Percentiles rank a stretch among this genome's conserved stretches.
These are phyloP conservation scores for Caenorhabditis virilis DNA, from an alignment of 2,888 invertebrate species.

Conservation along the genomic window DNA sequence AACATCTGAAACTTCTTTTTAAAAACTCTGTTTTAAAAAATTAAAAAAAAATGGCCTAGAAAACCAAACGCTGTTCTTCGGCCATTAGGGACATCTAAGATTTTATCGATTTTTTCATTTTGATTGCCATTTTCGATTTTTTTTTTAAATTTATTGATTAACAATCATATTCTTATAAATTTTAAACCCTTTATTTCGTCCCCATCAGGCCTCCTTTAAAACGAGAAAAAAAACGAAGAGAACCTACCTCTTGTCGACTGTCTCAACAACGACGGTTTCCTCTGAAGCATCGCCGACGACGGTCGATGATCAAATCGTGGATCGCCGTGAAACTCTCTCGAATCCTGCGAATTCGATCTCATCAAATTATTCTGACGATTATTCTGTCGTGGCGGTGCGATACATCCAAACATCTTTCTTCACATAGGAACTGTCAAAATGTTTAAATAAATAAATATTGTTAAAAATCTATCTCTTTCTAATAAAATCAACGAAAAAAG, in stretches of 20 bases:
- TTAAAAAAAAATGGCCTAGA: too few species aligned
- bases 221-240: too few species aligned
- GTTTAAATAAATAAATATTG: too few species aligned
- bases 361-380: constrained; percentile 31
- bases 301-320: constrained; percentile 23
- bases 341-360: constrained; percentile 33
- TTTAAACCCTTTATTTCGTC: background rate
- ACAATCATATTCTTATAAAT: background rate
- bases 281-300: background rate
- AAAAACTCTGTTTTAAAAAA: too few species aligned
- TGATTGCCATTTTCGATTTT: too few species aligned
- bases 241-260: background rate
- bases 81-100: too few species aligned
- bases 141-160: background rate
- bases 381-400: constrained; percentile 28
- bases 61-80: too few species aligned
- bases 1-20: too few species aligned
- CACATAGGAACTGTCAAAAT: too few species aligned
- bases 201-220: background rate
- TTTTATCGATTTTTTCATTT: too few species aligned
- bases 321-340: constrained; percentile 36
- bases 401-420: constrained; percentile 35
- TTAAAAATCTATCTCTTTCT: too few species aligned
- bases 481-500: too few species aligned
- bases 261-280: background rate